Conservation (phyloP, 2,797 vertebrate species). For the Hozukius guyotensis region DNA sequence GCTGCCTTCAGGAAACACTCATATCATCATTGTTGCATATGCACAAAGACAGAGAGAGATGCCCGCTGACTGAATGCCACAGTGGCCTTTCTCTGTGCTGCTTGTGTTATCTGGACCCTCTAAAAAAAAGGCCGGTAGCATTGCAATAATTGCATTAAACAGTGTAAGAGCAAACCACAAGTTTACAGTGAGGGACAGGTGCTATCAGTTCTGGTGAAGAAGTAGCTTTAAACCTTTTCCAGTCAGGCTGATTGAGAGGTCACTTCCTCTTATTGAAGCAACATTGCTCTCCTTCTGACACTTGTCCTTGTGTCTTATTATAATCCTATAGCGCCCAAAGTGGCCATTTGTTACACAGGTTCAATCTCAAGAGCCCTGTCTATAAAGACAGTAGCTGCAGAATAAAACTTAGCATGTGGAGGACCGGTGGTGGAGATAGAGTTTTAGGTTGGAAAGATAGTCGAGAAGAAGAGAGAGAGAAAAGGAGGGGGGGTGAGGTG, state of each 20-base stretch:
- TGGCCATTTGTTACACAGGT: slow-evolving; percentile 19
- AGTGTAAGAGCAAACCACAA: not conserved
- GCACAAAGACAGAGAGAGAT: slow-evolving; percentile 33
- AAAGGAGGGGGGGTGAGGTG: not conserved
- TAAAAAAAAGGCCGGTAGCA: slow-evolving; percentile 11
- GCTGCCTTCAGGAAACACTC: slow-evolving; percentile 60
- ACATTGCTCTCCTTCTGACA: slow-evolving; percentile 7
- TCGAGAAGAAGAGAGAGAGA: slow-evolving; percentile 14
- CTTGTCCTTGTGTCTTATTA: slow-evolving; percentile 5
- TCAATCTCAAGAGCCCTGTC: slow-evolving; percentile 26
- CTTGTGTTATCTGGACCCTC: slow-evolving; percentile 15
- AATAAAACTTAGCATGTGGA: slow-evolving; percentile 22
- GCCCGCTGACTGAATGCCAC: slow-evolving; percentile 16
- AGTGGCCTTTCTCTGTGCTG: slow-evolving; percentile 19
- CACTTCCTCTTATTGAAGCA: slow-evolving; percentile 3
- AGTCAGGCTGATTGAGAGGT: slow-evolving; percentile 12
- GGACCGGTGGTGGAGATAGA: slow-evolving; percentile 10
- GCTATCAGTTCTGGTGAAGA: not conserved
- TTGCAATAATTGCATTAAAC: slow-evolving; percentile 17
- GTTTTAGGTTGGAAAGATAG: slow-evolving; percentile 20
- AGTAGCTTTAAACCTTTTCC: slow-evolving; percentile 8
- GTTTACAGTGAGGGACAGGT: slow-evolving; percentile 7
- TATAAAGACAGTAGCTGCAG: slow-evolving; percentile 30
- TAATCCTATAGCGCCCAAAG: slow-evolving; percentile 9
- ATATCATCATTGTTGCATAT: slow-evolving; percentile 45